Evolutionary conservation across 1,140 invertebrate species (phyloP).

Genomic region (Nasonia vitripennis): DNA sequence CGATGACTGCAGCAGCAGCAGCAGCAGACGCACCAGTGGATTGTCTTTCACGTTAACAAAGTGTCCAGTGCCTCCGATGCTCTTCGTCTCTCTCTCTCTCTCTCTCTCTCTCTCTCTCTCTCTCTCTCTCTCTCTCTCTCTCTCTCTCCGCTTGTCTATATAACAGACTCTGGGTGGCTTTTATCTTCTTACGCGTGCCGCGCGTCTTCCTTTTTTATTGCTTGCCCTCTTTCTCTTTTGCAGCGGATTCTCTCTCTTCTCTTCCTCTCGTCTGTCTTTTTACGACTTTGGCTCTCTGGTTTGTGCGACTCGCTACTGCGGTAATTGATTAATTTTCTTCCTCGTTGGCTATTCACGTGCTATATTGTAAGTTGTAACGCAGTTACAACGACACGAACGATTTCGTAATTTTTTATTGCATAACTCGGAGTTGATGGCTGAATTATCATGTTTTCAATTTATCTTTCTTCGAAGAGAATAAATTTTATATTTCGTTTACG

Average conservation of each 20-base stretch:
- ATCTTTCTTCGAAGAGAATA: background rate
- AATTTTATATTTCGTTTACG: background rate
- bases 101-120: background rate
- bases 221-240: conserved; percentile 15
- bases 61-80: conserved; percentile 35
- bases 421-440: no score
- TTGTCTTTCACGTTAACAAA: conserved; percentile 52
- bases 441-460: no score
- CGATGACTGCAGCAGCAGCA: conserved; percentile 24
- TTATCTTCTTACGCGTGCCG: conserved; percentile 35
- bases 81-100: background rate
- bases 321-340: conserved; percentile 47
- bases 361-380: background rate
- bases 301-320: background rate
- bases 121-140: no score
- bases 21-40: conserved; percentile 19
- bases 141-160: background rate
- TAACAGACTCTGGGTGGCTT: conserved; percentile 34
- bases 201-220: conserved; percentile 38
- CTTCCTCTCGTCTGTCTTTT: conserved; percentile 14
- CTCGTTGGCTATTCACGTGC: conserved; percentile 24
- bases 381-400: no score
- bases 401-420: no score
- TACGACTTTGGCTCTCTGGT: conserved; percentile 25
- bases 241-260: conserved; percentile 1